Evolutionary conservation across 2,113 vertebrate species (phyloP).

Genomic region (Butorides virescens): DNA sequence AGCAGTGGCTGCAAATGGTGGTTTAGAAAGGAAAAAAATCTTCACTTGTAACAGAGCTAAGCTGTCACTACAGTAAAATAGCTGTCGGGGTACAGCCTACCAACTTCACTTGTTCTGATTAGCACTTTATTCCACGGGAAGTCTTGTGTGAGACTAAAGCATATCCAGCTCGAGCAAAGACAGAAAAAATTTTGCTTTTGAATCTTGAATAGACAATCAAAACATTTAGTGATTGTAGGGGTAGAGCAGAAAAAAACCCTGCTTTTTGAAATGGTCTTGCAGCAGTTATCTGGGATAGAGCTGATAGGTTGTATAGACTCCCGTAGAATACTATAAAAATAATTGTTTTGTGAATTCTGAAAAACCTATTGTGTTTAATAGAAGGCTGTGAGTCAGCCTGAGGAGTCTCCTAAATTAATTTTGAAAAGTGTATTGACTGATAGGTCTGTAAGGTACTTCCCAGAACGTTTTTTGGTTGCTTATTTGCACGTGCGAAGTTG

Average conservation of each 20-base stretch:
- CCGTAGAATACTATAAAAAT: not conserved
- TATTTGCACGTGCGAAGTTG: not conserved
- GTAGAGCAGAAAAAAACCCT: not conserved
- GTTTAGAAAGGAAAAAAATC: not conserved
- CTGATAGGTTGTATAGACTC: not conserved
- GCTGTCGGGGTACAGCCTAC: not conserved
- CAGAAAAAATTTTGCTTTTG: not conserved
- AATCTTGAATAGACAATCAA: not conserved
- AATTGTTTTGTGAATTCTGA: not conserved
- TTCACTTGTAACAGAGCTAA: not conserved
- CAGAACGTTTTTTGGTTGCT: not conserved
- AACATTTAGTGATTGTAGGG: not conserved
- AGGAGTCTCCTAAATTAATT: not conserved
- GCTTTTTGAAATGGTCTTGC: not conserved
- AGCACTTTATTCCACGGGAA: not conserved
- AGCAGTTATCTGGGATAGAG: not conserved
- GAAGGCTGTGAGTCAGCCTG: not conserved
- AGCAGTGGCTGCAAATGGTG: not conserved
- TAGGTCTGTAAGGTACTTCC: not conserved
- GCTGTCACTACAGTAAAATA: not conserved
- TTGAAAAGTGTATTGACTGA: not conserved
- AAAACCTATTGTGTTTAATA: not conserved
- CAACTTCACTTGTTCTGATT: constrained; percentile 1
- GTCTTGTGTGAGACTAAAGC: not conserved
- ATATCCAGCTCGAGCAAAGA: not conserved